Conservation (phyloP, 2,797 vertebrate species). For the Tinamus major region DNA sequence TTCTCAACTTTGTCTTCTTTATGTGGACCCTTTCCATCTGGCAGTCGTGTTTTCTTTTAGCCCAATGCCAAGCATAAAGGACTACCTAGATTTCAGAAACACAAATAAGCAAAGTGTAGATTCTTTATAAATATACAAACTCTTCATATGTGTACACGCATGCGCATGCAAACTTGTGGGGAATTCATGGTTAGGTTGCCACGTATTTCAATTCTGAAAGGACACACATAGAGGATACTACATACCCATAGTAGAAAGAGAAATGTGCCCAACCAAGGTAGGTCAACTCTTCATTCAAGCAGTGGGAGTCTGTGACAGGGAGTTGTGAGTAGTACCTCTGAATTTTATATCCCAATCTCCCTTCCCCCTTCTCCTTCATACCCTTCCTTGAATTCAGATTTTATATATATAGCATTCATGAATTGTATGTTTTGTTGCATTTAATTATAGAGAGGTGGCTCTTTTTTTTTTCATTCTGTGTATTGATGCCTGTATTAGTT, state of each 20-base stretch:
- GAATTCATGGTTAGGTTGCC: neutral
- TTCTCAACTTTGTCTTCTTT: neutral
- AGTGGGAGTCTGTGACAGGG: neutral
- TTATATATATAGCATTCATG: neutral
- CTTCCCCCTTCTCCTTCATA: neutral
- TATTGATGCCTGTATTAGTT: neutral
- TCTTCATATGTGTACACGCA: neutral
- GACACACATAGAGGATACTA: neutral
- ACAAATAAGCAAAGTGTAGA: neutral
- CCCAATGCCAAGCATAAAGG: neutral
- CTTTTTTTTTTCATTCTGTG: neutral
- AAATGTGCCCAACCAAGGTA: neutral
- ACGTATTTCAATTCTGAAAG: neutral
- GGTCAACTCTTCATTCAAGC: neutral
- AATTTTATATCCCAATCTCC: neutral
- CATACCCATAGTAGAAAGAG: no score
- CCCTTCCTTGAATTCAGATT: neutral
- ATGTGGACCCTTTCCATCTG: neutral
- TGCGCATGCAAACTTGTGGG: neutral
- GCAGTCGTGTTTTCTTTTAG: neutral
- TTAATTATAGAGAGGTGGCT: neutral
- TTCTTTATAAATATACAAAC: accelerated
- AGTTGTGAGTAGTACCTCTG: neutral
- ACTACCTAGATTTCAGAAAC: neutral
- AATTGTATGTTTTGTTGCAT: neutral